Conservation (phyloP, 2,888 invertebrate species). For the Phragmatobia fuliginosa region DNA sequence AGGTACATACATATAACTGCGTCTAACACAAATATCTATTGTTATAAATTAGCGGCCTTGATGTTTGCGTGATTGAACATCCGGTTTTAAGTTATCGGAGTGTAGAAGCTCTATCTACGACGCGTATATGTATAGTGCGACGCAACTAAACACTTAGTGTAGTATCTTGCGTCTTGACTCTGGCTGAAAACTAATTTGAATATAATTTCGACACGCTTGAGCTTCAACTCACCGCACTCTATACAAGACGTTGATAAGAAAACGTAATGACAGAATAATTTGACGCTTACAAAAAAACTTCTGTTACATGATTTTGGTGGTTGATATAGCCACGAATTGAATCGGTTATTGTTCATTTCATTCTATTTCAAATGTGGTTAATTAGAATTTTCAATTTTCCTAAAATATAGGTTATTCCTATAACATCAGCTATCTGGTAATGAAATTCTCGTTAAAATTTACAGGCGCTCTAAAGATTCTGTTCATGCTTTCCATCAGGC, state of each 20-base stretch:
- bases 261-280: background rate
- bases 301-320: background rate
- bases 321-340: no score
- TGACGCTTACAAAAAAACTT: background rate
- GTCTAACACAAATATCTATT: slow-evolving; percentile 3
- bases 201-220: background rate
- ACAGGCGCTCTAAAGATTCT: no score
- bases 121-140: background rate
- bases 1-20: background rate
- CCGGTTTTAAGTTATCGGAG: background rate
- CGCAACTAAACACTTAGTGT: background rate
- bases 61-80: slow-evolving; percentile 5
- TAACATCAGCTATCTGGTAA: no score
- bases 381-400: no score
- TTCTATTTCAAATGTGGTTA: no score
- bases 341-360: no score
- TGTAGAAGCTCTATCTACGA: background rate
- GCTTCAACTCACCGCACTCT: background rate
- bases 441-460: no score
- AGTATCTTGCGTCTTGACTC: background rate
- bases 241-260: background rate
- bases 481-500: no score
- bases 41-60: slow-evolving; percentile 7
- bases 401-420: no score
- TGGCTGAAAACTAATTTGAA: background rate